Conservation (phyloP, 2,797 vertebrate species). For the Morelia viridis region DNA sequence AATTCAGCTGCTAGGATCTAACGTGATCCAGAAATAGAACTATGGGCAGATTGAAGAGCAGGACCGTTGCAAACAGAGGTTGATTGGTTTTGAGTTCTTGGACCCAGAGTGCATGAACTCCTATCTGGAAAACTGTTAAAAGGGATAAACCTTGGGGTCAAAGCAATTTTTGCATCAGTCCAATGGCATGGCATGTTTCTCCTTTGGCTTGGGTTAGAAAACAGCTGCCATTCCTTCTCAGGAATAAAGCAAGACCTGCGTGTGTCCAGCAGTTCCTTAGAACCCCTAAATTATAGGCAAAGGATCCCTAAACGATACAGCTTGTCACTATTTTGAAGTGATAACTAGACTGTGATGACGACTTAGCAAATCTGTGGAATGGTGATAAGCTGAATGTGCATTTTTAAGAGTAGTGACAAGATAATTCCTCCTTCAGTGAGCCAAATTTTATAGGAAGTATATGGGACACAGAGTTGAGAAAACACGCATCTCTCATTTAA, state of each 20-base stretch:
- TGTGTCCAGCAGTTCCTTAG: not conserved
- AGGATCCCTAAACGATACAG: not conserved
- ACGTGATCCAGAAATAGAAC: not conserved
- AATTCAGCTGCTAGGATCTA: not conserved
- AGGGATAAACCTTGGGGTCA: not conserved
- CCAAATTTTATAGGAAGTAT: not conserved
- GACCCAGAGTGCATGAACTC: not conserved
- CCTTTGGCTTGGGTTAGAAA: not conserved
- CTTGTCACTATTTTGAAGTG: not conserved
- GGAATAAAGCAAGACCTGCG: not conserved
- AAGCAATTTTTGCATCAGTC: not conserved
- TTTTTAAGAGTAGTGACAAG: not conserved
- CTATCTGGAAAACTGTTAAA: not conserved
- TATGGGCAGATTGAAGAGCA: not conserved
- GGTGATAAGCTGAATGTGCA: not conserved
- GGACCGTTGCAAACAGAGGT: not conserved
- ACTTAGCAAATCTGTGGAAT: not conserved
- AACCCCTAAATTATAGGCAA: not conserved
- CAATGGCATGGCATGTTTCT: not conserved
- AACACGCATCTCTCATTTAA: not conserved
- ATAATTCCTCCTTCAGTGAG: not conserved
- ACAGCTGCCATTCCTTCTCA: not conserved
- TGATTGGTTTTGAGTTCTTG: not conserved
- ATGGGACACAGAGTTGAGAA: not conserved
- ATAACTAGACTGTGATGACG: not conserved